Conservation (phyloP, 2,797 vertebrate genomes). For the Coccyzus lansbergi region DNA sequence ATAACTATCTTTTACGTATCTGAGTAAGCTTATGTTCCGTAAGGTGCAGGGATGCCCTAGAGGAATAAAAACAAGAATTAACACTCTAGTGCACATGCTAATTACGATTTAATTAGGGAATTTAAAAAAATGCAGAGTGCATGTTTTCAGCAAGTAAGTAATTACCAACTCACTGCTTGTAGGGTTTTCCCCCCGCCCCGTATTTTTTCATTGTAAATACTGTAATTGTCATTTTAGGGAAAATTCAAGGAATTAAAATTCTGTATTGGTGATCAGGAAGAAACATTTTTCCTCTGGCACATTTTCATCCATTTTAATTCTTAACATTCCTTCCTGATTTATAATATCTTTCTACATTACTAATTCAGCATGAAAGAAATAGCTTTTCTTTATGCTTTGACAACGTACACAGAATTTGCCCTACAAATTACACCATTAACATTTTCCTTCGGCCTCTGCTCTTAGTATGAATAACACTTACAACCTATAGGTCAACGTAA, state of each 20-base stretch:
- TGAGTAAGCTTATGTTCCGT: conserved; percentile 66
- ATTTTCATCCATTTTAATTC: conserved; percentile 13
- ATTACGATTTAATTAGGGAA: conserved; percentile 82
- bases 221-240: conserved; percentile 69
- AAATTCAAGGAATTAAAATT: conserved; percentile 69
- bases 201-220: conserved; percentile 77
- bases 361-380: background rate
- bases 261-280: conserved; percentile 52
- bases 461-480: background rate
- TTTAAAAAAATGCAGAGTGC: conserved; percentile 73
- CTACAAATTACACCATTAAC: background rate
- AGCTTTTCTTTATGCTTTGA: background rate
- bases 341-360: background rate
- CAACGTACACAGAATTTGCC: background rate
- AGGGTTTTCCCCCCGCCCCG: background rate
- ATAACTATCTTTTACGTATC: conserved; percentile 78
- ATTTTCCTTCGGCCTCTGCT: background rate
- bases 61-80: conserved; percentile 77
- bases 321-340: conserved; percentile 18
- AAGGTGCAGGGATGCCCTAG: conserved; percentile 73
- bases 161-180: conserved; percentile 73
- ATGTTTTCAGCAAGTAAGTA: conserved; percentile 72
- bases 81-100: conserved; percentile 77
- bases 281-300: conserved; percentile 47
- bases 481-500: background rate